These are phyloP conservation scores for Melanotaenia parkinsoni DNA, from an alignment of 2,797 vertebrate species.

Conservation along the genomic window DNA sequence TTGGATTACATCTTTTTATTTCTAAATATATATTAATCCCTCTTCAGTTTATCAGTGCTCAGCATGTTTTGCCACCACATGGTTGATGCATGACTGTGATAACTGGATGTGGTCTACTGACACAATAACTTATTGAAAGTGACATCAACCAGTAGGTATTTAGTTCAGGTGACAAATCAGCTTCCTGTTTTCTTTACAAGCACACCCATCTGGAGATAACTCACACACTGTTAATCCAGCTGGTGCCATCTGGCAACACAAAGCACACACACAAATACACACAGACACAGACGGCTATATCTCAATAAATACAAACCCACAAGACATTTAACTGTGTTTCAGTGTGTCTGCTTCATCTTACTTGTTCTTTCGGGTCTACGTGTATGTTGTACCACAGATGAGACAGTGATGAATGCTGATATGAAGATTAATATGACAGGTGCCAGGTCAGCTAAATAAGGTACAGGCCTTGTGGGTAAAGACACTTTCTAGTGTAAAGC, in stretches of 20 bases:
- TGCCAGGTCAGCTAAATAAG: conserved; percentile 44
- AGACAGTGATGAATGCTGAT: conserved; percentile 61
- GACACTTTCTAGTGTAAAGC: conserved; percentile 18
- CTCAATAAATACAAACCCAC: conserved; percentile 30
- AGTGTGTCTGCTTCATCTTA: conserved; percentile 25
- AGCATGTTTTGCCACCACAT: not conserved
- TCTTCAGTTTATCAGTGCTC: not conserved
- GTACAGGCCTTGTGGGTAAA: conserved; percentile 18
- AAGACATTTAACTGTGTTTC: conserved; percentile 14
- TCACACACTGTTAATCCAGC: conserved; percentile 69
- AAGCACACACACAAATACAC: conserved; percentile 11
- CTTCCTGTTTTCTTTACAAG: conserved; percentile 60
- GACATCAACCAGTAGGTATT: conserved; percentile 47
- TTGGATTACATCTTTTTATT: not conserved
- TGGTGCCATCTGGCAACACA: conserved; percentile 67
- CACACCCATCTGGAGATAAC: conserved; percentile 42
- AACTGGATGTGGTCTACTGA: not conserved
- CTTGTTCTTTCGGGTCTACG: conserved; percentile 17
- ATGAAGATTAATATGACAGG: conserved; percentile 54
- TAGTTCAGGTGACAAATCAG: conserved; percentile 52
- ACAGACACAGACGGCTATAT: conserved; percentile 6
- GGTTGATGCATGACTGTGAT: not conserved
- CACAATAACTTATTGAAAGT: conserved; percentile 8
- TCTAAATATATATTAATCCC: not conserved
- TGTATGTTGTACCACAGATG: not conserved